Evolutionary conservation across 2,888 invertebrate genomes (phyloP), one percentile per base, ranked within the genome.

Genomic region (Ceriagrion tenellum): DNA sequence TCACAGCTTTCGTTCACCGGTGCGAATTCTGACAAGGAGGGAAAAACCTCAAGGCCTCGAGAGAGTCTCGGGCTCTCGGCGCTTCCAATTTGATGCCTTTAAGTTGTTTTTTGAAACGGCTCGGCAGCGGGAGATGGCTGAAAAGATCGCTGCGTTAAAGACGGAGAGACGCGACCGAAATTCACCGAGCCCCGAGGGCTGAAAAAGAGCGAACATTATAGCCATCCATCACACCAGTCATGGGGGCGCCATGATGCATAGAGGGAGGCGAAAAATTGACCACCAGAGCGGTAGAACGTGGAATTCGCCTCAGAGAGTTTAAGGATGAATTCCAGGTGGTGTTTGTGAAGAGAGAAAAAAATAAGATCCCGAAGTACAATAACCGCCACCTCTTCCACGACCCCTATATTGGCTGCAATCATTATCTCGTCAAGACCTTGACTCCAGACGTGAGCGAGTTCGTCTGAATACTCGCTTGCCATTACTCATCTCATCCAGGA

Each of bases 291-390:
- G 35, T 16, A 35, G 81, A 35, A 81, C 30, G 81, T 35, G 81
- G 81, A 81, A 81, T 81, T 81, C 35, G 81, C 81, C 81, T 81
- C 81, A 81, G 16, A 81, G 81, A 81, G 81, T 35, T 35, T 81
- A 81, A 35, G 81, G 30, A 16, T 35, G 81, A 35, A 81, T 81
- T 81, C 35, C 35, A 81, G 81, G 30, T 81, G 81, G 81, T 59
- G 12, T 0, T 20, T 20, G 20, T 20, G 59, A 59, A 1, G 69
- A n/a, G n/a, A 13, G 16, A 35, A 0, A 10, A 81, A 81, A 74
- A 74, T 3, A 74, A 81, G 4, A 26, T 12, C 26, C 69, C n/a
- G 69, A 69, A n/a, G 12, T 6, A n/a, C 69, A 26, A 69, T 23
- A 20, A 69, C 69, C 69, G 2, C 47, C 47, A 47, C 47, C 47